A percentile compares a stretch with the other conserved stretches of the same genome.
phyloP scores from a whole-genome alignment of 2,888 invertebrate species.

The Drosophila paramelanica region DNA sequence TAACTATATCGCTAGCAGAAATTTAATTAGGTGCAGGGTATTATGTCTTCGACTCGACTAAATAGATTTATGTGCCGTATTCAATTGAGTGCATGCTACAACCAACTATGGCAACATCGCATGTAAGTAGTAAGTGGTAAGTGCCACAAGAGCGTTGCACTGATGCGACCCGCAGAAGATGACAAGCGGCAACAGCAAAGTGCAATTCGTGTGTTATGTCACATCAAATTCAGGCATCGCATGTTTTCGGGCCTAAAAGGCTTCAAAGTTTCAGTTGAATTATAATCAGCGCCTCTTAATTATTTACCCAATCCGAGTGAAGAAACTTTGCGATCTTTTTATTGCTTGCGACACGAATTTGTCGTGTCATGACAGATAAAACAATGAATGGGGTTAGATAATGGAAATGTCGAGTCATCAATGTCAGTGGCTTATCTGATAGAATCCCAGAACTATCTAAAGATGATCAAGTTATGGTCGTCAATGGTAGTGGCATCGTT shows the following conservation, averaged over 20 bases:
- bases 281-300: neutral
- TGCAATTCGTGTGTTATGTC: slow-evolving; percentile 12
- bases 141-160: slow-evolving; percentile 22
- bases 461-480: slow-evolving; percentile 10
- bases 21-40: slow-evolving; percentile 2
- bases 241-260: neutral
- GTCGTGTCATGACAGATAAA: neutral
- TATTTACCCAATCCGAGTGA: neutral
- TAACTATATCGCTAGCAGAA: too few relatives aligned
- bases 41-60: neutral
- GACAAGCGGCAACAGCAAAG: slow-evolving; percentile 5
- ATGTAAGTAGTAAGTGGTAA: slow-evolving; percentile 6
- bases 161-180: slow-evolving; percentile 17
- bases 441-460: slow-evolving; percentile 3
- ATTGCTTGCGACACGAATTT: slow-evolving; percentile 8
- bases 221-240: slow-evolving; percentile 3
- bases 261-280: neutral
- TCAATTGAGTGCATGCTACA: slow-evolving; percentile 54
- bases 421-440: slow-evolving; percentile 23
- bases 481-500: slow-evolving; percentile 17
- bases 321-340: slow-evolving; percentile 15
- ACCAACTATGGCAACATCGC: slow-evolving; percentile 38
- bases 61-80: slow-evolving; percentile 22
- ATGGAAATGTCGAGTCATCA: slow-evolving; percentile 15
- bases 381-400: slow-evolving; percentile 30